These are phyloP conservation scores for Gymnosoma rotundatum DNA, from an alignment of 2,888 invertebrate species.

Conservation along the genomic window DNA sequence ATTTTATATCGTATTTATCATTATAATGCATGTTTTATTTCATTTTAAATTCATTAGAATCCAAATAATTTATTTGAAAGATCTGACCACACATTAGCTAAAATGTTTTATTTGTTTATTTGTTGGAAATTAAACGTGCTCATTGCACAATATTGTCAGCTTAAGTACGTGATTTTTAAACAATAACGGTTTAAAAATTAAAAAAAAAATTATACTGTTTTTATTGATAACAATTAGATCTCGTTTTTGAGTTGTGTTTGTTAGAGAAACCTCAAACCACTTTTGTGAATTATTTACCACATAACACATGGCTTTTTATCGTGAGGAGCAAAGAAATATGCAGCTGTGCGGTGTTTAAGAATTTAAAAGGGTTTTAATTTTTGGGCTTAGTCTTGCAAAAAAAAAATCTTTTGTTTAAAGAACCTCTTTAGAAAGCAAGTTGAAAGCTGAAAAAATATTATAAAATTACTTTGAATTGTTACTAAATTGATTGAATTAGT, in stretches of 20 bases:
- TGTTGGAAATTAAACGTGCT: constrained; percentile 75
- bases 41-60: constrained; percentile 51
- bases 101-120: constrained; percentile 27
- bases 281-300: constrained; percentile 20
- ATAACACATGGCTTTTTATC: constrained; percentile 40
- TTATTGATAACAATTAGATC: constrained; percentile 49
- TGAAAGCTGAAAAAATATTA: constrained; percentile 29
- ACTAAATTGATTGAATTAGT: background rate
- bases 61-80: constrained; percentile 54
- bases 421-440: background rate
- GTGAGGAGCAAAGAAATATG: constrained; percentile 14
- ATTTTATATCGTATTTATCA: background rate
- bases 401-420: background rate
- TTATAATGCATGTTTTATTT: constrained; percentile 27
- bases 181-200: constrained; percentile 33
- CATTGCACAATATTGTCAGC: constrained; percentile 80
- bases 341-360: constrained; percentile 49
- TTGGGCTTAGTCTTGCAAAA: background rate
- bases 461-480: background rate
- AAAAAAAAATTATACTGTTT: background rate
- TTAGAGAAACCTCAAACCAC: constrained; percentile 49
- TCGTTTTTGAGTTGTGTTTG: constrained; percentile 5
- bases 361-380: background rate
- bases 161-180: constrained; percentile 77
- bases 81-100: constrained; percentile 61